Evolutionary conservation across 2,113 vertebrate genomes (phyloP).

Genomic region (Telmatochromis bifrenatus): DNA sequence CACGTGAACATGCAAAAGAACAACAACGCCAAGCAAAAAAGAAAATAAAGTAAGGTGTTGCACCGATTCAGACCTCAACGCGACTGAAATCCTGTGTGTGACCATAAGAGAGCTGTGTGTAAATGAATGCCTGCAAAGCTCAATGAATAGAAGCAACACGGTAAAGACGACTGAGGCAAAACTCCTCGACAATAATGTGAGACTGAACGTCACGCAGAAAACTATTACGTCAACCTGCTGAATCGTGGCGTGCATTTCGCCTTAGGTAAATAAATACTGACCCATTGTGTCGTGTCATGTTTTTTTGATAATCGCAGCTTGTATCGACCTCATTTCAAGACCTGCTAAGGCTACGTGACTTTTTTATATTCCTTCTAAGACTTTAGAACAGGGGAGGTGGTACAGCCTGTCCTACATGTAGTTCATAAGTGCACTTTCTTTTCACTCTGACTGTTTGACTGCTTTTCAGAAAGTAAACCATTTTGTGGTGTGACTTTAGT

Average conservation of each 20-base stretch:
- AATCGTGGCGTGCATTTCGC: neutral
- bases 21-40: neutral
- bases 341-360: neutral
- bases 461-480: neutral
- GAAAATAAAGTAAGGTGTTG: neutral
- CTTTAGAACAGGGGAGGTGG: neutral
- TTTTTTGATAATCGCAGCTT: neutral
- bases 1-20: neutral
- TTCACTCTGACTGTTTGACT: neutral
- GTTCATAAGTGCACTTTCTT: neutral
- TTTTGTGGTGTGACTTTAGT: neutral
- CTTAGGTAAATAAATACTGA: neutral
- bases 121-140: neutral
- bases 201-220: neutral
- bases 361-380: neutral
- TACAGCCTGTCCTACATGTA: neutral
- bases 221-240: neutral
- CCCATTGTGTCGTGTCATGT: neutral
- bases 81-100: neutral
- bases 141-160: neutral
- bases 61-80: neutral
- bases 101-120: neutral
- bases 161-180: neutral
- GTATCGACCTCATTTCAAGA: neutral
- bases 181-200: neutral